Conservation (phyloP, 2,888 invertebrate species). For the Drosophila picticornis region DNA sequence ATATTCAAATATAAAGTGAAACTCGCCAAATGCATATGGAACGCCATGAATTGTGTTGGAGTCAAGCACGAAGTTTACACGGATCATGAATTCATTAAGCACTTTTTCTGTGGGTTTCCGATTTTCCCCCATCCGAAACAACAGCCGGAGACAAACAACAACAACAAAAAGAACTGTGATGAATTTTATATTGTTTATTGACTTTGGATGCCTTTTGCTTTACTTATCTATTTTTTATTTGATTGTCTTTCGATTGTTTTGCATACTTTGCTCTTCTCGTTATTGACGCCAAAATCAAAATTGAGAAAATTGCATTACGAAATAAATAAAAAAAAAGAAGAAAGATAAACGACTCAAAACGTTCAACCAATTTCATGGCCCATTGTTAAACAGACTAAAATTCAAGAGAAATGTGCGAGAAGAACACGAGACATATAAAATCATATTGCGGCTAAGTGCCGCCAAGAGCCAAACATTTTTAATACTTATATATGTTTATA, state of each 20-base stretch:
- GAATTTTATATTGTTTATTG: conserved; percentile 65
- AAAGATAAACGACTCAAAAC: conserved; percentile 17
- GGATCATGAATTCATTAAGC: conserved; percentile 19
- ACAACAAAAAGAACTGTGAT: conserved; percentile 72
- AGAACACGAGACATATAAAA: conserved; percentile 16
- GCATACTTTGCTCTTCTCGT: conserved; percentile 24
- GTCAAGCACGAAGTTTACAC: background rate
- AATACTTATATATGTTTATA: conserved; percentile 66
- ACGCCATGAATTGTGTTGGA: conserved; percentile 16
- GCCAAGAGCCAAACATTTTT: conserved; percentile 53
- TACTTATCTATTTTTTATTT: background rate
- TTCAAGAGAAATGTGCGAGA: conserved; percentile 18
- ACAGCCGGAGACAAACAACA: conserved; percentile 55
- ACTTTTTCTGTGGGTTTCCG: conserved; percentile 38
- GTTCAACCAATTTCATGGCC: conserved; percentile 67
- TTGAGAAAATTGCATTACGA: conserved; percentile 1
- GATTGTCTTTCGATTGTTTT: conserved; percentile 13
- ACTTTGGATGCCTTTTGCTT: conserved; percentile 33
- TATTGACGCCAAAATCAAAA: conserved; percentile 12
- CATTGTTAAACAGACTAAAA: conserved; percentile 41
- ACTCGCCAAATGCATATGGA: background rate
- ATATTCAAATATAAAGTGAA: background rate
- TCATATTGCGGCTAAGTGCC: conserved; percentile 33
- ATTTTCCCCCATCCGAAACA: conserved; percentile 25
- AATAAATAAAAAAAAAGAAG: conserved; percentile 9